Evolutionary conservation across 2,888 invertebrate genomes (phyloP).

Genomic region (Diaperis boleti): DNA sequence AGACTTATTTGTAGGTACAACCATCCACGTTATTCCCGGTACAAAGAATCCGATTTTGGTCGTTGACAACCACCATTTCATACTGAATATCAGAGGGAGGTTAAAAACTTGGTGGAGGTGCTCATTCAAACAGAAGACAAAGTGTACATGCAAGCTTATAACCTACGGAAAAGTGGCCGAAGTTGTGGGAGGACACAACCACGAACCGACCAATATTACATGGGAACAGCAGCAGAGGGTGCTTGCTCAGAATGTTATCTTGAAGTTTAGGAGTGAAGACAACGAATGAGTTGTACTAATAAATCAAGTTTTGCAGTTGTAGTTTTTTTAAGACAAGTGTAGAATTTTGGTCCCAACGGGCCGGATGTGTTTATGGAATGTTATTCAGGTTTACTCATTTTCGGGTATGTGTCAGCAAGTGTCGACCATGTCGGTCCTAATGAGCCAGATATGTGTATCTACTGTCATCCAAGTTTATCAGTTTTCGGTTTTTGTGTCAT

Average conservation of each 20-base stretch:
- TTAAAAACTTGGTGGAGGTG: conserved; percentile 57
- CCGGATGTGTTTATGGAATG: too few species aligned
- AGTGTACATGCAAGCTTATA: conserved; percentile 54
- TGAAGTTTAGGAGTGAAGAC: background rate
- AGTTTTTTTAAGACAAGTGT: too few species aligned
- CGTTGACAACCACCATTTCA: conserved; percentile 48
- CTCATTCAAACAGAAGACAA: conserved; percentile 48
- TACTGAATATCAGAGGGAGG: conserved; percentile 47
- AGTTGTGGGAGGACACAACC: conserved; percentile 17
- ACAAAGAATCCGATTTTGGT: conserved; percentile 54
- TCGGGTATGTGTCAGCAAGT: too few species aligned
- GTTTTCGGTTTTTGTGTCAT: too few species aligned
- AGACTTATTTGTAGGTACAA: background rate
- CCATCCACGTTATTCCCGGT: conserved; percentile 39
- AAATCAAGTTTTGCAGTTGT: background rate
- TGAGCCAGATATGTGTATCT: too few species aligned
- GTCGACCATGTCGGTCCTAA: too few species aligned
- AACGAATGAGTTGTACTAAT: background rate
- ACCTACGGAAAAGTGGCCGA: conserved; percentile 44
- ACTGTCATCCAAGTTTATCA: too few species aligned
- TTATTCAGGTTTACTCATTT: too few species aligned
- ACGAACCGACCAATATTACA: conserved; percentile 7
- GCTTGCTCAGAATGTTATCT: background rate
- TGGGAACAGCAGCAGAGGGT: background rate
- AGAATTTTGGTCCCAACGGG: too few species aligned